Conservation (phyloP, 2,797 vertebrate genomes). For the Lacerta agilis region DNA sequence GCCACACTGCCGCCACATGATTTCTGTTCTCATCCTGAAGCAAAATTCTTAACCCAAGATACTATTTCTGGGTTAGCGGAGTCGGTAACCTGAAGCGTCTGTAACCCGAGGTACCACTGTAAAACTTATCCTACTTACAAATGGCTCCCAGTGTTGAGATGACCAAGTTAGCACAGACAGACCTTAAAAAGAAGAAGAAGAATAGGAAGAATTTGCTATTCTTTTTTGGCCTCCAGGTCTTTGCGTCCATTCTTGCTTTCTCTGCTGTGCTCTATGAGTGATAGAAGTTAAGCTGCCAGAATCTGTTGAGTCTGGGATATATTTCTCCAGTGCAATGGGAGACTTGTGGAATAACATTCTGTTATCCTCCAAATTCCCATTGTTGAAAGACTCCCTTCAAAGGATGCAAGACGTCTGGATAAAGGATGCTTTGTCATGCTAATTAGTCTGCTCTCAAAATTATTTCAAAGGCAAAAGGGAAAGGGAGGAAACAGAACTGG, state of each 20-base stretch:
- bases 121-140: neutral
- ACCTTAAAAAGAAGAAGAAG: neutral
- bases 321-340: neutral
- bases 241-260: neutral
- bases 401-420: neutral
- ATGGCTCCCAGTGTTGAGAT: neutral
- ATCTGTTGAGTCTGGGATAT: neutral
- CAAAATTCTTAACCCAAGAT: too few species aligned
- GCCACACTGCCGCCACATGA: too few species aligned
- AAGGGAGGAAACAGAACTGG: neutral
- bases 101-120: too few species aligned
- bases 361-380: neutral
- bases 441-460: constrained; percentile 1
- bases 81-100: too few species aligned
- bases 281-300: neutral
- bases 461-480: neutral
- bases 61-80: too few species aligned
- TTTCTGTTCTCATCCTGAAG: too few species aligned
- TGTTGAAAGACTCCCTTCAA: neutral
- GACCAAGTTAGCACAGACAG: neutral
- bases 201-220: neutral
- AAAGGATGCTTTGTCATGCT: neutral
- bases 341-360: neutral
- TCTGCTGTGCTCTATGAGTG: neutral
- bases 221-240: neutral